Base-by-base conservation (phyloP, 2,888 invertebrate genomes). In the Drosophila lacicola region DNA sequence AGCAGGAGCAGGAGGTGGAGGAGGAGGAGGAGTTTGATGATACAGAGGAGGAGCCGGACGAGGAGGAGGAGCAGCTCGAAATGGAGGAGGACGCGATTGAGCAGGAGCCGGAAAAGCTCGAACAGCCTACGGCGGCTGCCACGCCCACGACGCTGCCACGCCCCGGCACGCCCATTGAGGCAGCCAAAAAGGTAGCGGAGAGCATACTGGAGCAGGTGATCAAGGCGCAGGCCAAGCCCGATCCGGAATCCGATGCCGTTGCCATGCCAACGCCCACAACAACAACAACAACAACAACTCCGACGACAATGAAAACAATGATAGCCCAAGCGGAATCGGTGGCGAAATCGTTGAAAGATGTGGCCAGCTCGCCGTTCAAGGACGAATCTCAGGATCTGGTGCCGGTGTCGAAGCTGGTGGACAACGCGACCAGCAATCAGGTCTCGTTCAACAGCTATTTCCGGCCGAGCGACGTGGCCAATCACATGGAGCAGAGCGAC, bases 321-420 rank as follows among this genome's bases (percentile, higher is more conserved):
- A 94, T 95, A 57, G 94, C 94, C 75, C 94, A 94, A 81, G 92
- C 92, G 9, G 92, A 92, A 42, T 90, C 91, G 0, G 91, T 92
- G 36, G 92, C 90, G n/a, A 92, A 92, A 63, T 91, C 91, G 2
- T 73, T 91, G 0, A 91, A 92, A 39, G 91, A 92, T 50, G 91
- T 92, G 2, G 92, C 92, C 57, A 92, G 91, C 54, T 92, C 92
- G 49, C 91, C 92, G 47, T 91, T 90, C 65, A 91, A 93, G 82
- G 95, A 95, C 66, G 93, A 94, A 69, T 93, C 93, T 50, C 93
- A 92, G 47, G 96, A 97, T 90, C 93, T 97, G 77, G 97, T 97
- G 14, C 95, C 97, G 10, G 95, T 97, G 0, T 95, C 96, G 0
- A 94, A 95, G 73, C 93, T 97, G 39, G 92, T 97, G 61, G 96